These are phyloP conservation scores for Plebejus melissa DNA, from an alignment of 2,888 invertebrate genomes.

Conservation along the genomic window DNA sequence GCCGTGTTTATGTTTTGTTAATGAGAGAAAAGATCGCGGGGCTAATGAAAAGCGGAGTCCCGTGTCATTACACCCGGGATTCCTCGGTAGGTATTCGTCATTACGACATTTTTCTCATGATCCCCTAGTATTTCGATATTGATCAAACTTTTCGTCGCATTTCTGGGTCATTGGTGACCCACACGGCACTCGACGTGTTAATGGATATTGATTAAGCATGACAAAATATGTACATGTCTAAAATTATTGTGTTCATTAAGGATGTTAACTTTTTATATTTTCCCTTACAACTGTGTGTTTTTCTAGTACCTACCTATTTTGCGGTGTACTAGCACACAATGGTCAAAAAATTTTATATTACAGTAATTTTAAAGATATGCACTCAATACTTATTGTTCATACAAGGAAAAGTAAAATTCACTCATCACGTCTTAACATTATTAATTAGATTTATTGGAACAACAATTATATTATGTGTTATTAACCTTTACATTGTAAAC, in stretches of 20 bases:
- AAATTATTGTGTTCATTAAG: neutral
- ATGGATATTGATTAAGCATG: neutral
- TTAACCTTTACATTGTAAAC: neutral
- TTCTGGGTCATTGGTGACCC: neutral
- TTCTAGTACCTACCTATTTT: neutral
- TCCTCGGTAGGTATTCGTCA: conserved; percentile 22
- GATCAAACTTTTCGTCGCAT: neutral
- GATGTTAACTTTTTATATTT: neutral
- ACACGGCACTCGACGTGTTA: neutral
- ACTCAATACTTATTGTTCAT: neutral
- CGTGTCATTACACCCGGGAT: conserved; percentile 36
- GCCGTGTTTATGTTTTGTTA: conserved; percentile 67
- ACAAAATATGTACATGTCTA: neutral
- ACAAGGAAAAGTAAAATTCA: conserved; percentile 7
- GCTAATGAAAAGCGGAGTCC: conserved; percentile 44
- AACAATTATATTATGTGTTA: neutral
- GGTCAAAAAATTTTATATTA: neutral
- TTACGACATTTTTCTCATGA: conserved; percentile 19
- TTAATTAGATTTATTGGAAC: neutral
- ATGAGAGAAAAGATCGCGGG: conserved; percentile 61
- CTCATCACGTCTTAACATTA: neutral
- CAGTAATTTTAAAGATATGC: neutral
- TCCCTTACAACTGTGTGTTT: neutral
- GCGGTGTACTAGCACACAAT: neutral
- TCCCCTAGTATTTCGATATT: neutral